Evolutionary conservation across 2,113 vertebrate species (phyloP).

Genomic region (Vulpes ferrilata): DNA sequence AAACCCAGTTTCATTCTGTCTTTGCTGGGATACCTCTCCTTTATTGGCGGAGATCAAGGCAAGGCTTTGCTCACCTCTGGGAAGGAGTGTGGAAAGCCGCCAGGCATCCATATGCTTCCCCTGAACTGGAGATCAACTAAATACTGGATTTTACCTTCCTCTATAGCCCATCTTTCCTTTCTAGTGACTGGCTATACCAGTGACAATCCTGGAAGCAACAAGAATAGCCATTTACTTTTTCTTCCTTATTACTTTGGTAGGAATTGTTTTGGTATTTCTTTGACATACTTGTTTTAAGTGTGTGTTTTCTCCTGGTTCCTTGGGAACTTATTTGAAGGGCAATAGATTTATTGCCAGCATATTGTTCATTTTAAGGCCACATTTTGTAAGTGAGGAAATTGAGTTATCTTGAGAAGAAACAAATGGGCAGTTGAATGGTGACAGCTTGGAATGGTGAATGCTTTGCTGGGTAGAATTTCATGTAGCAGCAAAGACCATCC

Average conservation of each 20-base stretch:
- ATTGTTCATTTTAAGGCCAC: not conserved
- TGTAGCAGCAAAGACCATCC: no score
- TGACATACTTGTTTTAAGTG: conserved; percentile 13
- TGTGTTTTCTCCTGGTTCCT: conserved; percentile 44
- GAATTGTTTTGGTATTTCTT: not conserved
- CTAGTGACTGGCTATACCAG: not conserved
- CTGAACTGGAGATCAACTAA: not conserved
- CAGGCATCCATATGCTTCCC: not conserved
- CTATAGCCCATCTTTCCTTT: not conserved
- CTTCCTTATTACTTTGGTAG: not conserved
- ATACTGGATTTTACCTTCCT: not conserved
- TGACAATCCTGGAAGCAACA: not conserved
- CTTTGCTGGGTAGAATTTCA: not conserved
- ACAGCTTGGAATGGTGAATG: not conserved
- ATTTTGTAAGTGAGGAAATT: conserved; percentile 14
- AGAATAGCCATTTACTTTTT: not conserved
- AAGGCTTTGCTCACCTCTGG: not conserved
- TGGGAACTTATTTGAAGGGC: conserved; percentile 31
- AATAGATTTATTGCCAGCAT: conserved; percentile 31
- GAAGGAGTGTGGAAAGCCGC: not conserved
- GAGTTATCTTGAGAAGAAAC: not conserved
- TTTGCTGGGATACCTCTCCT: not conserved
- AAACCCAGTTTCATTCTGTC: not conserved
- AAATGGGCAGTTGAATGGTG: not conserved
- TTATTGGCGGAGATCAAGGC: not conserved